Conservation (phyloP, 2,888 invertebrate genomes). For the Opisthograptis luteolata region DNA sequence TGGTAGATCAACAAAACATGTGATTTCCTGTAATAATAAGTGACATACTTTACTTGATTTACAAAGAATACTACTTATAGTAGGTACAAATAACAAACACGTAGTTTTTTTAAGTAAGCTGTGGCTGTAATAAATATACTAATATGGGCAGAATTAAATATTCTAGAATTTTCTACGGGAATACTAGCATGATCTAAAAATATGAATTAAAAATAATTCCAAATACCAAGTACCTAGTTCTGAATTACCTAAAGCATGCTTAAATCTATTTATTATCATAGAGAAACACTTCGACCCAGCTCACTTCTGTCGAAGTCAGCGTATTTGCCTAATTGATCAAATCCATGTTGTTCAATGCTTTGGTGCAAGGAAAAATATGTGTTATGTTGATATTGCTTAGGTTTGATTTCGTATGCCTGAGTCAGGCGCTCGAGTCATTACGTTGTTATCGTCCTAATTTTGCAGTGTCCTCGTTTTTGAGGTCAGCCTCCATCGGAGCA, state of each 20-base stretch:
- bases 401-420: slow-evolving; percentile 60
- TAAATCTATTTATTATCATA: slow-evolving; percentile 67
- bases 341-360: slow-evolving; percentile 75
- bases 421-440: slow-evolving; percentile 75
- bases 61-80: too few species aligned
- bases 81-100: too few species aligned
- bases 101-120: too few species aligned
- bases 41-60: too few species aligned
- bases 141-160: too few species aligned
- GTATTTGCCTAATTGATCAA: slow-evolving; percentile 84
- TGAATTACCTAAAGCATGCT: slow-evolving; percentile 53
- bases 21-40: too few species aligned
- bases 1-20: too few species aligned
- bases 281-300: slow-evolving; percentile 75
- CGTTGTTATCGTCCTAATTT: slow-evolving; percentile 84
- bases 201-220: slow-evolving; percentile 22
- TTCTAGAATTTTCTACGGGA: not conserved
- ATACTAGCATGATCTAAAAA: too few species aligned
- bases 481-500: slow-evolving; percentile 86
- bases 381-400: slow-evolving; percentile 47
- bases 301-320: slow-evolving; percentile 77
- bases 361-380: slow-evolving; percentile 43
- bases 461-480: slow-evolving; percentile 89
- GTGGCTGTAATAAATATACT: too few species aligned
- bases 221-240: slow-evolving; percentile 25